Evolutionary conservation across 2,113 vertebrate species (phyloP), one percentile per base, ranked within the genome.

Genomic region (Seriola dumerili): DNA sequence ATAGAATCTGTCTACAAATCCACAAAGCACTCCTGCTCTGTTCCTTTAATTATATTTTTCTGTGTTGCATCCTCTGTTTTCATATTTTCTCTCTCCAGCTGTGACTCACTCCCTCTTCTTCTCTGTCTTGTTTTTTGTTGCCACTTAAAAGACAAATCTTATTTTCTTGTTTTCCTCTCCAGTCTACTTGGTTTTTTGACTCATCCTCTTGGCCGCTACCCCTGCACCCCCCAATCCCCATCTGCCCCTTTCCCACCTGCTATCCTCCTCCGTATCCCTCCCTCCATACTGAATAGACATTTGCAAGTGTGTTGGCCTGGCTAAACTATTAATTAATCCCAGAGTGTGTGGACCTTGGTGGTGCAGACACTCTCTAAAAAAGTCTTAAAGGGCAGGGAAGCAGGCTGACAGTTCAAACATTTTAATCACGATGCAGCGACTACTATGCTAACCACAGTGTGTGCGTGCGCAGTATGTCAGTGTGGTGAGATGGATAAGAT

Each of bases 261-360:
- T 68, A 12, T 71, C 62, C 29, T 52, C 40, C 59, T 71, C 67
- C 1, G 16, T 38, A 69, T 77, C 57, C 71, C 42, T 63, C 65
- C 40, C 66, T 81, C 76, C 72, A 83, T 89, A 87, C 65, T 78
- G 67, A 90, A 68, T 81, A 86, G 63, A 88, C 87, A 85, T 59
- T 55, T 84, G 71, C 71, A 32, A 83, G 78, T n/a, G 59, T 73
- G 71, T 73, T 65, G 70, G 72, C 54, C 70, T 72, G 80, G 75
- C 73, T 84, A 82, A 86, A 87, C 71, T 85, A 86, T 82, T 86
- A 90, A 93, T 90, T 91, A 86, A 90, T 89, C 75, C 84, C 85
- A 62, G 34, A 86, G 83, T 71, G 80, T 62, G 52, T 72, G 52
- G 68, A 75, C 64, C 19, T 61, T 71, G 36, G 59, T 42, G 36